These are phyloP conservation scores for Oplegnathus fasciatus DNA, from an alignment of 2,113 vertebrate genomes.

Conservation along the genomic window DNA sequence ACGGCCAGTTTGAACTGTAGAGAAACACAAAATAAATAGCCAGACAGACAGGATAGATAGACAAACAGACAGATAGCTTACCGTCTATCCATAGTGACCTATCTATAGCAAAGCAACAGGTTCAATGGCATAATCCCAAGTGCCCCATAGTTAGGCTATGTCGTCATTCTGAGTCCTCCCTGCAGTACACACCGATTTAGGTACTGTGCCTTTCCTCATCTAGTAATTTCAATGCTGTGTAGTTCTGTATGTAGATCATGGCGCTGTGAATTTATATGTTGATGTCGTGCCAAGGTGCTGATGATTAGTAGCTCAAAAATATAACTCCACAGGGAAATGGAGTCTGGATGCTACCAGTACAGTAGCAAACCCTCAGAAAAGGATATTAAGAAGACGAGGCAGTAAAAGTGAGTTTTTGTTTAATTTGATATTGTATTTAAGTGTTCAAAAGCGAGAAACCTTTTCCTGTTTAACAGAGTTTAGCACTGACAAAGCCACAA, in stretches of 20 bases:
- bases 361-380: conserved; percentile 1
- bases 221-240: neutral
- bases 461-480: neutral
- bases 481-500: neutral
- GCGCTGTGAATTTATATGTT: conserved; percentile 29
- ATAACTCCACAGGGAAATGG: conserved; percentile 15
- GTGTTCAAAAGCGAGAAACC: neutral
- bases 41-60: neutral
- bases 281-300: conserved; percentile 17
- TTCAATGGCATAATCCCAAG: neutral
- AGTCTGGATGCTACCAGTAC: neutral
- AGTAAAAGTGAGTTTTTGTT: conserved; percentile 9
- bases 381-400: conserved; percentile 5
- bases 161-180: neutral
- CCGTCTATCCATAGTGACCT: neutral
- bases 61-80: neutral
- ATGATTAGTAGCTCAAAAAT: conserved; percentile 33
- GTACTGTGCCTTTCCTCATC: neutral
- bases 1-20: neutral
- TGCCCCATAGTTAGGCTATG: neutral
- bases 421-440: neutral
- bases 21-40: neutral
- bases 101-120: neutral
- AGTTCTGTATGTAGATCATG: neutral
- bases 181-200: conserved; percentile 1